Percentiles rank a stretch among this genome's conserved stretches.
Conservation (phyloP, 2,797 vertebrate genomes). For the Platyrinchus mystaceus region DNA sequence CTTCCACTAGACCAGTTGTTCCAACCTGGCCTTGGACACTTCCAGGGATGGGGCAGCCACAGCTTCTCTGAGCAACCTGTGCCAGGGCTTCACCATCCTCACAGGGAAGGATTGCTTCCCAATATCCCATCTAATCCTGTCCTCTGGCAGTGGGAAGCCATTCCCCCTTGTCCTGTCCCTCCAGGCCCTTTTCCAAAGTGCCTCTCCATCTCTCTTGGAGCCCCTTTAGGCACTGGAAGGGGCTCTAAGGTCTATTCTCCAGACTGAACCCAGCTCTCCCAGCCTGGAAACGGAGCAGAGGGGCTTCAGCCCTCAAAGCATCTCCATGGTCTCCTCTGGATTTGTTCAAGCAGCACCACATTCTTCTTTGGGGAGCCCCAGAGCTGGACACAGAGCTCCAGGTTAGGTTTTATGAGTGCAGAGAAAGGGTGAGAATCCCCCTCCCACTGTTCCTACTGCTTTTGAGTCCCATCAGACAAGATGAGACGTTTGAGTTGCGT, state of each 20-base stretch:
- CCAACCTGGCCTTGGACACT: neutral
- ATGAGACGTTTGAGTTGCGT: rapidly evolving
- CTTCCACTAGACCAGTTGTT: rapidly evolving
- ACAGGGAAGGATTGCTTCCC: rapidly evolving
- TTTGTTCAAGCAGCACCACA: neutral
- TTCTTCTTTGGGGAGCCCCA: neutral
- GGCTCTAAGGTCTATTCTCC: neutral
- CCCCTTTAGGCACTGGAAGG: neutral
- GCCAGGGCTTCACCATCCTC: neutral
- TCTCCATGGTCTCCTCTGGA: neutral
- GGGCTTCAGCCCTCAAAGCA: neutral
- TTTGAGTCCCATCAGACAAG: neutral
- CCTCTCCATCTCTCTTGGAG: neutral
- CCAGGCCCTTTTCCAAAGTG: neutral
- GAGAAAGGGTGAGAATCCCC: neutral
- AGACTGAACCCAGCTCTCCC: neutral
- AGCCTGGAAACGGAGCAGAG: neutral
- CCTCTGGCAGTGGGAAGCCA: neutral
- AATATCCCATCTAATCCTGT: rapidly evolving
- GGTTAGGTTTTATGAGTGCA: neutral
- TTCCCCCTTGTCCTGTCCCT: neutral
- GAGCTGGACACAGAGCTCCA: neutral
- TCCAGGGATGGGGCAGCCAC: neutral
- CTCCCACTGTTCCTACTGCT: neutral
- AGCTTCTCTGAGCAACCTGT: neutral